These are phyloP conservation scores for Epiblema foenella DNA, from an alignment of 2,888 invertebrate species.

Conservation along the genomic window DNA sequence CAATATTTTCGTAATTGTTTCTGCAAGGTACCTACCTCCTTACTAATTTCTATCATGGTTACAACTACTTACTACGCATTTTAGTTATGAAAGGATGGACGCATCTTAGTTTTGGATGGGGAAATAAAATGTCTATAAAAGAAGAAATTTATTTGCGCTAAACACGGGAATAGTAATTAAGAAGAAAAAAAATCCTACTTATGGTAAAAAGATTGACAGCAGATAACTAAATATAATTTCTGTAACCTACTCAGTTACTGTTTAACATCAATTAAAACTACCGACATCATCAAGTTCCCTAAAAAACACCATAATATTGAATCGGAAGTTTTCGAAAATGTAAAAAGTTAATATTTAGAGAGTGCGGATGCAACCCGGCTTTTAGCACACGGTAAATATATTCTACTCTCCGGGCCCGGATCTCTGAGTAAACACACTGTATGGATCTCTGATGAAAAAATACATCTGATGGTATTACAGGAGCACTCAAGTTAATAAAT, in stretches of 20 bases:
- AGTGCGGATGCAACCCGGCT: slow-evolving; percentile 42
- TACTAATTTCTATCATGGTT: too few relatives aligned
- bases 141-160: too few relatives aligned
- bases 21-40: too few relatives aligned
- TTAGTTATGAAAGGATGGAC: too few relatives aligned
- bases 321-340: slow-evolving; percentile 10
- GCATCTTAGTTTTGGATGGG: too few relatives aligned
- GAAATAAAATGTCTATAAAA: too few relatives aligned
- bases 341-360: slow-evolving; percentile 38
- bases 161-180: too few relatives aligned
- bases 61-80: too few relatives aligned
- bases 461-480: slow-evolving; percentile 29
- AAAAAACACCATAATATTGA: background rate
- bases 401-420: slow-evolving; percentile 45
- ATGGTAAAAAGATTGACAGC: too few relatives aligned
- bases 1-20: too few relatives aligned
- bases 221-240: too few relatives aligned
- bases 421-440: slow-evolving; percentile 46
- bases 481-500: slow-evolving; percentile 38
- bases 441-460: slow-evolving; percentile 42
- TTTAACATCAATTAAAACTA: background rate
- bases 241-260: background rate
- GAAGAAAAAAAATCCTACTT: too few relatives aligned
- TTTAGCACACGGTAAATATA: slow-evolving; percentile 50
- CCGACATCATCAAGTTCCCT: background rate